Conservation (phyloP, 2,888 invertebrate genomes). For the Furcula furcula region DNA sequence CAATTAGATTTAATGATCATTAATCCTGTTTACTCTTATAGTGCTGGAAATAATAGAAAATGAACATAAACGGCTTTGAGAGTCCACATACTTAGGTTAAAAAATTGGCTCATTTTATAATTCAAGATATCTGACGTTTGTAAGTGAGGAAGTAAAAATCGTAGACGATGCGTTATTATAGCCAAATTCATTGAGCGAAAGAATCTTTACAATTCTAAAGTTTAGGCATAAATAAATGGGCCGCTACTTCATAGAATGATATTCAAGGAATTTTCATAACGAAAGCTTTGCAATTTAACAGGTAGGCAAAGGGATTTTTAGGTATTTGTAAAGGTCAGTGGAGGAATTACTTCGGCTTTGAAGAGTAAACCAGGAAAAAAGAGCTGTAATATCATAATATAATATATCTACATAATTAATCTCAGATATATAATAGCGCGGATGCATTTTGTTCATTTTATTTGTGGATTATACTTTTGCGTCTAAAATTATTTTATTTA, state of each 20-base stretch:
- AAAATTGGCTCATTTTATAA: too few species aligned
- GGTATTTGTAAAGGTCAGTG: conserved; percentile 41
- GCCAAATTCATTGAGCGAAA: conserved; percentile 24
- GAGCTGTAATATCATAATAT: conserved; percentile 8
- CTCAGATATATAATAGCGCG: too few species aligned
- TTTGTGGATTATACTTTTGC: too few species aligned
- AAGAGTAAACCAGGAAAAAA: conserved; percentile 24
- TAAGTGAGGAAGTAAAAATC: too few species aligned
- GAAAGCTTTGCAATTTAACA: conserved; percentile 51
- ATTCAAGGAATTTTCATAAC: conserved; percentile 59
- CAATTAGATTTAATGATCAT: too few species aligned
- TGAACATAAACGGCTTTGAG: too few species aligned
- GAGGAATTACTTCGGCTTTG: conserved; percentile 29
- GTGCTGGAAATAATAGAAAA: too few species aligned
- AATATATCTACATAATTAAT: conserved; percentile 4
- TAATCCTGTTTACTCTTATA: too few species aligned
- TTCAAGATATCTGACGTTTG: too few species aligned
- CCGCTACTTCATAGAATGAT: conserved; percentile 43
- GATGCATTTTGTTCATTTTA: too few species aligned
- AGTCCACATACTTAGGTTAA: too few species aligned
- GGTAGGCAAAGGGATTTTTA: conserved; percentile 38
- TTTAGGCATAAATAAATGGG: conserved; percentile 47
- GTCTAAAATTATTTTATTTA: too few species aligned
- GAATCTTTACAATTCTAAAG: conserved; percentile 41
- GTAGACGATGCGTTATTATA: conserved; percentile 12